Evolutionary conservation across 1,140 invertebrate species (phyloP).

Genomic region (Hycleus phaleratus): DNA sequence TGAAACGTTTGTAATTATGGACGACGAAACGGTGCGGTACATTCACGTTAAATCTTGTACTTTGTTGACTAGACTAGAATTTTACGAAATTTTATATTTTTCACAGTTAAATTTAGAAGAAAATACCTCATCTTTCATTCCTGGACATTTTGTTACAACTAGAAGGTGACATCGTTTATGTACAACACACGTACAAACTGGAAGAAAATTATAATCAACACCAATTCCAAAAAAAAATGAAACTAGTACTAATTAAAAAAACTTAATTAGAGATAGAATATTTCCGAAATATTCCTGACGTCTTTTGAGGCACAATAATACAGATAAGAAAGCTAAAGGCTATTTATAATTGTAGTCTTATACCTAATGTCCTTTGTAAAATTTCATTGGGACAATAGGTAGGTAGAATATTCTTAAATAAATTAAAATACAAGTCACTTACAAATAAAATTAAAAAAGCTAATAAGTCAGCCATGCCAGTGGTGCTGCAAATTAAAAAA

Average conservation of each 20-base stretch:
- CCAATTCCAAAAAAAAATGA: background rate
- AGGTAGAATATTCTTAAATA: background rate
- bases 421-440: conserved; percentile 24
- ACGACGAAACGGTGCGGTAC: conserved; percentile 90
- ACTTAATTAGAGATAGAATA: too few relatives aligned
- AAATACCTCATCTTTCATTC: conserved; percentile 81
- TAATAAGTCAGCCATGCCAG: conserved; percentile 32
- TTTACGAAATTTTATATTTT: background rate
- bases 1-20: conserved; percentile 95
- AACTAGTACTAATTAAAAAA: background rate
- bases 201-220: conserved; percentile 36
- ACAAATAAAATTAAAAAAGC: conserved; percentile 36
- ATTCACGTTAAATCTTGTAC: conserved; percentile 93
- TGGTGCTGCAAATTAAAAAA: conserved; percentile 38
- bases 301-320: background rate
- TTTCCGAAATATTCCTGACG: too few relatives aligned
- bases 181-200: conserved; percentile 96
- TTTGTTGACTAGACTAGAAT: conserved; percentile 47
- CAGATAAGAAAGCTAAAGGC: background rate
- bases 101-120: background rate
- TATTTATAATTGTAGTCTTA: too few relatives aligned
- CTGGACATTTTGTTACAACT: conserved; percentile 92
- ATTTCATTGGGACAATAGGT: too few relatives aligned
- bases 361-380: too few relatives aligned
- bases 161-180: conserved; percentile 94